Evolutionary conservation across 2,888 invertebrate genomes (phyloP), one percentile per base, ranked within the genome.

Genomic region (Apamea epomidion): DNA sequence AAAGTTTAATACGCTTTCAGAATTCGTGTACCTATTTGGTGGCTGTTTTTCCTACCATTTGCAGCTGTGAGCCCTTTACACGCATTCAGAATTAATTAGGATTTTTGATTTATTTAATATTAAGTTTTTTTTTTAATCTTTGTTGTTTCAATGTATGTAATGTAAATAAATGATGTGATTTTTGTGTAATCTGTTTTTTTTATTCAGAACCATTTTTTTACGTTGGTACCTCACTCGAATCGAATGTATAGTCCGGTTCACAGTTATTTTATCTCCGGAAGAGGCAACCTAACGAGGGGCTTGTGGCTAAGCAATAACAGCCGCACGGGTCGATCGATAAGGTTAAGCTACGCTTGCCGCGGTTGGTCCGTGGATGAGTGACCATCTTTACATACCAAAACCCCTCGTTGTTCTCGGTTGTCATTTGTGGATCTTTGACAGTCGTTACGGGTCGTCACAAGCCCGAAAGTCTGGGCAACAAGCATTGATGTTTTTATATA

Each of bases 151-250:
- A 83, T 80, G 69, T 77, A 42, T 83, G 5, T 37, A 76, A 3
- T 83, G 81, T 81, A 81, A 84, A 84, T 84, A 84, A 78, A 81
- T 69, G 29, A 81, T 71, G 78, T 67, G 78, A 81, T 84, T 78
- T 84, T 81, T 78, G 42, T 84, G 70, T 32, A 16, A 32, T 16
- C 0, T 48, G 65, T 1, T 42, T 64, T 51, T 37, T 51, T 14
- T 60, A 65, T 32, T 25, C 16, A 5, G 32, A 16, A 5, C 29
- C 18, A n/a, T 12, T 45, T n/a, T 18, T n/a, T 42, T 65, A 67
- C 67, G 1, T 32, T 32, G 2, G 32, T 68, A n/a, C n/a, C 45
- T 10, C 25, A 67, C 48, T 42, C 16, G 14, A 42, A 25, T 25
- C 25, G 8, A 67, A 25, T 37, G 37, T 25, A 37, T 37, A 37